These are phyloP conservation scores for Archaeoteleia sp. DNA, from an alignment of 2,888 invertebrate species.

Conservation along the genomic window DNA sequence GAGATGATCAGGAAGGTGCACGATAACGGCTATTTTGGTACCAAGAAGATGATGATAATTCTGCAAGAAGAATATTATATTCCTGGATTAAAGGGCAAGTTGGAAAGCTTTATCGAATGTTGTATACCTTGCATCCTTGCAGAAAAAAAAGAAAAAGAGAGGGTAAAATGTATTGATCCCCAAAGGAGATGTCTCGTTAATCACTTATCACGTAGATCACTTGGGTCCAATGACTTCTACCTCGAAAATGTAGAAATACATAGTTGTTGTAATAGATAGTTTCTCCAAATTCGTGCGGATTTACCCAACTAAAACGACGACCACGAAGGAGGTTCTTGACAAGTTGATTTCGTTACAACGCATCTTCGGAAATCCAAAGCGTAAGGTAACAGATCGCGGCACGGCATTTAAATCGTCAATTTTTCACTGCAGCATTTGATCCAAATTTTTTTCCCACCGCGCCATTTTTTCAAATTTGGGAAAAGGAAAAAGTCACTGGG, in stretches of 20 bases:
- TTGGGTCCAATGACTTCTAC: slow-evolving; percentile 26
- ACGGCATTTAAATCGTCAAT: slow-evolving; percentile 34
- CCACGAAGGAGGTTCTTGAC: slow-evolving; percentile 22
- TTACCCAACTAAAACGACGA: slow-evolving; percentile 37
- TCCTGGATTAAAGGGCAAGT: slow-evolving; percentile 30
- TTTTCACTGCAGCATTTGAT: too few relatives aligned
- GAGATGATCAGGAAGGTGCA: slow-evolving; percentile 20
- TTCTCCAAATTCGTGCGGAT: slow-evolving; percentile 40
- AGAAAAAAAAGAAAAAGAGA: slow-evolving; percentile 26
- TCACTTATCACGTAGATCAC: slow-evolving; percentile 37
- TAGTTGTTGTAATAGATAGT: slow-evolving; percentile 29
- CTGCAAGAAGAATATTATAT: slow-evolving; percentile 29
- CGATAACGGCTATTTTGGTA: slow-evolving; percentile 39
- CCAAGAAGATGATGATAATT: slow-evolving; percentile 31
- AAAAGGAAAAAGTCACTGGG: slow-evolving; percentile 55
- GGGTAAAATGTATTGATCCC: slow-evolving; percentile 15
- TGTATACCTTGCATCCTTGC: too few relatives aligned
- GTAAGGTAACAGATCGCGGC: slow-evolving; percentile 38
- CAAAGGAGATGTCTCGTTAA: slow-evolving; percentile 25
- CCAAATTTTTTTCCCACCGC: slow-evolving; percentile 42
- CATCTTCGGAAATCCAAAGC: slow-evolving; percentile 34
- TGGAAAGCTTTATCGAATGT: slow-evolving; percentile 21
- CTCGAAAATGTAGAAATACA: slow-evolving; percentile 30
- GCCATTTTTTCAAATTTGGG: slow-evolving; percentile 40
- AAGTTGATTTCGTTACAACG: slow-evolving; percentile 19